Evolutionary conservation across 23 tunicate species (phyloP).

Genomic region (Trididemnum clinides): DNA sequence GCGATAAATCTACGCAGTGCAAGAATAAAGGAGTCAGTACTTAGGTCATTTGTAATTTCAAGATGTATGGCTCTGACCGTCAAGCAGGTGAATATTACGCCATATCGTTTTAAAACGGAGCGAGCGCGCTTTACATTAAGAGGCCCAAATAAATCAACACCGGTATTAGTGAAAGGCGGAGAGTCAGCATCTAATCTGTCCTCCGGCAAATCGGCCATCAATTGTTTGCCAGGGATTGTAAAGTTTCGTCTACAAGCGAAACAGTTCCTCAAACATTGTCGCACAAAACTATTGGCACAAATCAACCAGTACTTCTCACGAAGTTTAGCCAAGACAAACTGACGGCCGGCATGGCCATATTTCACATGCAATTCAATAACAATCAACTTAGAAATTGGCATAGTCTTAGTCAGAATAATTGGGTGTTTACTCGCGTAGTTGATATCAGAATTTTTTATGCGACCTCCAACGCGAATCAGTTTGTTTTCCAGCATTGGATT

Average conservation of each 20-base stretch:
- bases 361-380: background rate
- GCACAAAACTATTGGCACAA: background rate
- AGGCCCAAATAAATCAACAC: background rate
- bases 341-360: background rate
- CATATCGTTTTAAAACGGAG: background rate
- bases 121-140: background rate
- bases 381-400: background rate
- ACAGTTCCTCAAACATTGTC: background rate
- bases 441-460: background rate
- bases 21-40: background rate
- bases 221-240: background rate
- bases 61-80: background rate
- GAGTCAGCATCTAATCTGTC: background rate
- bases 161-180: background rate
- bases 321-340: background rate
- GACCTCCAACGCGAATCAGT: background rate
- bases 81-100: background rate
- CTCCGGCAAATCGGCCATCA: slow-evolving; percentile 1
- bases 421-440: background rate
- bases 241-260: background rate
- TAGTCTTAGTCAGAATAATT: background rate
- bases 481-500: background rate
- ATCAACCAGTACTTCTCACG: background rate
- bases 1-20: background rate
- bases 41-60: background rate